Percentiles rank a stretch among this genome's conserved stretches.
Conservation (phyloP, 2,797 vertebrate species). For the Bradypodion ventrale region DNA sequence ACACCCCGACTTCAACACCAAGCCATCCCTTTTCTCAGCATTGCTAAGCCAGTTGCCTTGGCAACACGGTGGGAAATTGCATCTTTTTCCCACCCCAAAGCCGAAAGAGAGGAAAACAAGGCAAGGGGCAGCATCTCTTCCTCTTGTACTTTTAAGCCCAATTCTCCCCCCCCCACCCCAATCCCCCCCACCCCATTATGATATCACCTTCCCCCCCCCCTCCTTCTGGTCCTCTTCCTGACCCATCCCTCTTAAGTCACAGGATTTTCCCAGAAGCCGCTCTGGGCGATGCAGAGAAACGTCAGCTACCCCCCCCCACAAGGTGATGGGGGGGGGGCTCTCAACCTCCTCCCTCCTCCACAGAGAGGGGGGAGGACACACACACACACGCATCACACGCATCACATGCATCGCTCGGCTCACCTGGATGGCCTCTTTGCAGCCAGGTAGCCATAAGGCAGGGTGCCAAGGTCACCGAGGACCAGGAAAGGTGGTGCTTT, state of each 20-base stretch:
- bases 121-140: not conserved
- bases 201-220: not conserved
- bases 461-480: too few species aligned
- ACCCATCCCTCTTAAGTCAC: not conserved
- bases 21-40: slow-evolving; percentile 13
- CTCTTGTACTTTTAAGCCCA: not conserved
- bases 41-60: slow-evolving; percentile 22
- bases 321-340: too few species aligned
- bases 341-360: not conserved
- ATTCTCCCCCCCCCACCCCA: too few species aligned
- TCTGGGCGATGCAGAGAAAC: not conserved
- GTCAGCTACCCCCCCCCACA: too few species aligned
- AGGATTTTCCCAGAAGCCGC: not conserved
- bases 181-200: not conserved
- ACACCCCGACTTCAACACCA: not conserved
- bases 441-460: too few species aligned
- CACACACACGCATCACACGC: too few species aligned
- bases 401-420: too few species aligned
- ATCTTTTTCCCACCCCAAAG: not conserved
- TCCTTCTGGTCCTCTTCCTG: not conserved
- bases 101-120: not conserved
- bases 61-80: slow-evolving; percentile 20
- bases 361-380: too few species aligned
- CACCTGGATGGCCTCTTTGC: too few species aligned
- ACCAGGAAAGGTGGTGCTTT: too few species aligned